Percentiles rank a stretch among this genome's conserved stretches.
These are phyloP conservation scores for Tipula lateralis DNA, from an alignment of 2,888 invertebrate species.

Conservation along the genomic window DNA sequence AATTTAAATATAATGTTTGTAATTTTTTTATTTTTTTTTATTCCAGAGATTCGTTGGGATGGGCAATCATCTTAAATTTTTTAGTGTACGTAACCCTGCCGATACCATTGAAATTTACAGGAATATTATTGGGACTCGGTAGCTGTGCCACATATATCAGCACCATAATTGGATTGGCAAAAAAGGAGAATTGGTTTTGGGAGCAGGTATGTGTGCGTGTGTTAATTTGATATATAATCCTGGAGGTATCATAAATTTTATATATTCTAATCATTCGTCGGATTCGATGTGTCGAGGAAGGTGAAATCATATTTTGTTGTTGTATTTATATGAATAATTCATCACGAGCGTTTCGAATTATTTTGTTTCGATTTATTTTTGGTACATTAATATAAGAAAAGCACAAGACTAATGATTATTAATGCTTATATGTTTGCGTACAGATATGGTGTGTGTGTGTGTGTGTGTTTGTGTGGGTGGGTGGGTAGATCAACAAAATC, in stretches of 20 bases:
- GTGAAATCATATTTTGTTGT: background rate
- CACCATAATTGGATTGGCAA: constrained; percentile 55
- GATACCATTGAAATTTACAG: constrained; percentile 59
- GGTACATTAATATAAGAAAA: background rate
- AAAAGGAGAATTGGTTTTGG: constrained; percentile 50
- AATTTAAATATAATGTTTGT: constrained; percentile 28
- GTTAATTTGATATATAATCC: too few relatives aligned
- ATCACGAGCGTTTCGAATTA: background rate
- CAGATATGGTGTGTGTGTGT: background rate
- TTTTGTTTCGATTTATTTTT: constrained; percentile 2
- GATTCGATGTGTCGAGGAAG: background rate
- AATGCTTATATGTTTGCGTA: background rate
- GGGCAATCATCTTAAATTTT: constrained; percentile 68
- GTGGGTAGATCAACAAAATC: background rate
- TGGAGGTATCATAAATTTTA: background rate
- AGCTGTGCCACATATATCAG: constrained; percentile 60
- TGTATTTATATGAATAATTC: background rate
- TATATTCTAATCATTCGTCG: background rate
- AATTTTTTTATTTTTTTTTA: background rate
- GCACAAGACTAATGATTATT: background rate
- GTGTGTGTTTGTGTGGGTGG: background rate
- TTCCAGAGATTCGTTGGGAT: constrained; percentile 62
- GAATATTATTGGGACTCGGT: constrained; percentile 54
- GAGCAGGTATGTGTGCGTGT: constrained; percentile 49
- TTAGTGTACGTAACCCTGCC: constrained; percentile 70